Conservation (phyloP, 1,140 invertebrate genomes). For the Cydia fagiglandana region DNA sequence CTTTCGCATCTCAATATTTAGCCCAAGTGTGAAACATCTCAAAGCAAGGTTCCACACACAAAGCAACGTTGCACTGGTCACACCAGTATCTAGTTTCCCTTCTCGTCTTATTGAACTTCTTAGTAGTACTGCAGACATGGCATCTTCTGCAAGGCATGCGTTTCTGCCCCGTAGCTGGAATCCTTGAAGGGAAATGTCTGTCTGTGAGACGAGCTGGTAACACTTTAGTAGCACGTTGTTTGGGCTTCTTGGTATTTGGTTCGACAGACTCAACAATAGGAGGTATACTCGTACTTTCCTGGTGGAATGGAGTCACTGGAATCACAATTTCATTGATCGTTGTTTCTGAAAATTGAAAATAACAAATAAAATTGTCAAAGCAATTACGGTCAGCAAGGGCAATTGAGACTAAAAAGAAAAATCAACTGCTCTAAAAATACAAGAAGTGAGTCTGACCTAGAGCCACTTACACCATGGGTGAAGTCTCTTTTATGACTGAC, state of each 20-base stretch:
- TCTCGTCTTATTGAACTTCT: neutral
- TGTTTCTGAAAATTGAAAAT: no score
- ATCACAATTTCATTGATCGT: no score
- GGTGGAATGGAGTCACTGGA: neutral
- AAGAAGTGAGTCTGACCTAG: no score
- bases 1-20: neutral
- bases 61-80: neutral
- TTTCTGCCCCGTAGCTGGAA: neutral
- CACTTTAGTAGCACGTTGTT: neutral
- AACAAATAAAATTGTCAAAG: no score
- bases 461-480: no score
- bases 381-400: no score
- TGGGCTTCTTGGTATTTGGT: neutral
- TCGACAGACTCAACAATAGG: constrained; percentile 3
- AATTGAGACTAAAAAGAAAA: no score
- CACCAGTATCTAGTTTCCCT: neutral
- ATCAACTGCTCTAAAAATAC: no score
- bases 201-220: neutral
- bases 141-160: constrained; percentile 7
- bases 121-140: neutral
- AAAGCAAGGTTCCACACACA: constrained; percentile 23
- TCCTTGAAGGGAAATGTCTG: neutral
- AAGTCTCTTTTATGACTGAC: no score
- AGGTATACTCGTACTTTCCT: neutral
- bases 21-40: constrained; percentile 13